These are phyloP conservation scores for Molossus alvarezi DNA, from an alignment of 2,797 vertebrate genomes.

Conservation along the genomic window DNA sequence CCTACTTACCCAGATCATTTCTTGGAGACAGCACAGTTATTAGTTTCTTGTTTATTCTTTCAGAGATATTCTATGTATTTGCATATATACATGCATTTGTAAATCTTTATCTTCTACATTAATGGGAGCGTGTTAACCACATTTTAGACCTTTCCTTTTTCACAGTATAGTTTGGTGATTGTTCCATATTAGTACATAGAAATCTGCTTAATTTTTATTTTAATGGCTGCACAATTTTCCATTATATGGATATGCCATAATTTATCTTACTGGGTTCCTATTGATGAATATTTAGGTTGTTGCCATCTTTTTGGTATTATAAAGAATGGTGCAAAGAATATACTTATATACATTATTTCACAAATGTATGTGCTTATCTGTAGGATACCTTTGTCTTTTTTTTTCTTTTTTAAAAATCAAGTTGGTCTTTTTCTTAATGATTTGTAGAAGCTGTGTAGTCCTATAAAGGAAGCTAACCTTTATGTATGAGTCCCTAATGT, in stretches of 20 bases:
- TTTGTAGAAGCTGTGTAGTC: constrained; percentile 4
- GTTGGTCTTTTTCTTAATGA: background rate
- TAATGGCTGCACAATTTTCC: background rate
- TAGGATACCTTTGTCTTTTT: background rate
- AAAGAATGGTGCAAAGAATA: background rate
- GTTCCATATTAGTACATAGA: background rate
- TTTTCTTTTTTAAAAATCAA: background rate
- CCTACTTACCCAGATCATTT: background rate
- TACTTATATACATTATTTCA: background rate
- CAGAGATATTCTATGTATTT: constrained; percentile 34
- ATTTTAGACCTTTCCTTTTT: constrained; percentile 20
- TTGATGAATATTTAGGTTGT: background rate
- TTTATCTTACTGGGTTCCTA: background rate
- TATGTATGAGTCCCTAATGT: background rate
- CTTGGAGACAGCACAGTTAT: background rate
- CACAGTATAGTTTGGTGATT: background rate
- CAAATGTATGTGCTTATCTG: background rate
- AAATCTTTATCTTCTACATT: constrained; percentile 11
- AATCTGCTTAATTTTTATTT: background rate
- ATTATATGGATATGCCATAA: background rate
- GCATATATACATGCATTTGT: background rate
- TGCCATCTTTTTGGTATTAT: constrained; percentile 3
- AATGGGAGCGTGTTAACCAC: background rate
- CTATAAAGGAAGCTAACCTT: constrained; percentile 29
- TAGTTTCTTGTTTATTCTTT: constrained; percentile 22